phyloP scores from a whole-genome alignment of 2,888 invertebrate species.

The Toxonevra muliebris region DNA sequence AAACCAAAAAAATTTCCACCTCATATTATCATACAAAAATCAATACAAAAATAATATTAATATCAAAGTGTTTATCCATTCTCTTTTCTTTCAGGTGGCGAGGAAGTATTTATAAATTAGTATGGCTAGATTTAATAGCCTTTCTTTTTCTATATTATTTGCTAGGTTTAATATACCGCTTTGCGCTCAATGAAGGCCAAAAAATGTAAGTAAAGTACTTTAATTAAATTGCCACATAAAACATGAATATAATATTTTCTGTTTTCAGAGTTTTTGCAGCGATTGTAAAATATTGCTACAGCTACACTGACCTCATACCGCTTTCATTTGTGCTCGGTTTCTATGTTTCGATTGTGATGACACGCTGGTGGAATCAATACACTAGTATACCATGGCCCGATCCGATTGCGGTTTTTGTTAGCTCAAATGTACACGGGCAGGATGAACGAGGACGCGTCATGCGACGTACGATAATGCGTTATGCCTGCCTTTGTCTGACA shows the following conservation, averaged over 20 bases:
- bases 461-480: conserved; percentile 84
- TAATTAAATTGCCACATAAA: background rate
- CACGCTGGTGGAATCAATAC: conserved; percentile 92
- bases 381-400: conserved; percentile 87
- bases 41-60: too few relatives aligned
- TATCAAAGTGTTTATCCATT: too few relatives aligned
- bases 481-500: conserved; percentile 86
- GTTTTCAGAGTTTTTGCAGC: conserved; percentile 80
- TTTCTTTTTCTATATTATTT: conserved; percentile 82
- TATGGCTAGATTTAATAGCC: conserved; percentile 87
- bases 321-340: conserved; percentile 93
- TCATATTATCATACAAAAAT: too few relatives aligned
- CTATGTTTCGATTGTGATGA: conserved; percentile 92
- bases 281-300: conserved; percentile 84
- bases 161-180: conserved; percentile 81
- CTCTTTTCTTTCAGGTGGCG: conserved; percentile 79
- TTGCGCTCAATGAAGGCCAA: conserved; percentile 72
- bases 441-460: conserved; percentile 84
- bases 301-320: conserved; percentile 88
- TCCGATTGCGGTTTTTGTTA: conserved; percentile 85
- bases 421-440: conserved; percentile 84
- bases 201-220: conserved; percentile 70
- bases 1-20: too few relatives aligned
- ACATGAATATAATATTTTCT: background rate
- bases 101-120: conserved; percentile 93